Percentiles rank a stretch among this genome's conserved stretches.
Conservation (phyloP, 2,797 vertebrate species). For the Eulemur mongoz region DNA sequence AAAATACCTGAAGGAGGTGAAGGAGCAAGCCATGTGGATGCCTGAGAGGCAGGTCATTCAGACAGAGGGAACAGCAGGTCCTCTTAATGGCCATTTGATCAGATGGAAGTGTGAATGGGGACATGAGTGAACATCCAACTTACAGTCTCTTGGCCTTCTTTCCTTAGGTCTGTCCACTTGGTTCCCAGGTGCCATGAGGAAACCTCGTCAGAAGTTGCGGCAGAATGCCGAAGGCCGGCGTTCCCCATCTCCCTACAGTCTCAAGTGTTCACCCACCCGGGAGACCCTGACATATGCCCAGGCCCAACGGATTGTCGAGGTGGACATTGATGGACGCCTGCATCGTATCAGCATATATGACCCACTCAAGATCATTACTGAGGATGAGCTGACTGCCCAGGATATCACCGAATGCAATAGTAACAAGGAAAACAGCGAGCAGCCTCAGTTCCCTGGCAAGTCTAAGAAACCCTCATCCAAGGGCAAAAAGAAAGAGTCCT, state of each 20-base stretch:
- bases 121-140: neutral
- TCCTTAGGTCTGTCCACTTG: slow-evolving; percentile 49
- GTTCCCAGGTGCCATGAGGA: slow-evolving; percentile 91
- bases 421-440: slow-evolving; percentile 99
- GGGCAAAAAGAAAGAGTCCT: slow-evolving; percentile 91
- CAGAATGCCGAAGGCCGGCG: slow-evolving; percentile 87
- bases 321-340: slow-evolving; percentile 96
- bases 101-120: neutral
- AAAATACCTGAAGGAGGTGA: neutral
- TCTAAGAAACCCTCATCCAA: slow-evolving; percentile 88
- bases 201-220: slow-evolving; percentile 92
- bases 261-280: slow-evolving; percentile 93
- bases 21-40: neutral
- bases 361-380: slow-evolving; percentile 94
- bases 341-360: slow-evolving; percentile 98
- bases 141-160: slow-evolving; percentile 1
- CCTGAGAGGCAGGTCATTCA: neutral
- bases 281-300: slow-evolving; percentile 97
- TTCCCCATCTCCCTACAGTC: slow-evolving; percentile 94
- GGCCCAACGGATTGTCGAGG: slow-evolving; percentile 98
- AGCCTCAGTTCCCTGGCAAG: slow-evolving; percentile 89
- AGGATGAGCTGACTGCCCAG: slow-evolving; percentile 97
- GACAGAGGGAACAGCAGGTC: neutral
- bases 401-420: slow-evolving; percentile 98
- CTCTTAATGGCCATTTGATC: neutral